phyloP scores from a whole-genome alignment of 2,797 vertebrate species.

The Enteromius argenteus region DNA sequence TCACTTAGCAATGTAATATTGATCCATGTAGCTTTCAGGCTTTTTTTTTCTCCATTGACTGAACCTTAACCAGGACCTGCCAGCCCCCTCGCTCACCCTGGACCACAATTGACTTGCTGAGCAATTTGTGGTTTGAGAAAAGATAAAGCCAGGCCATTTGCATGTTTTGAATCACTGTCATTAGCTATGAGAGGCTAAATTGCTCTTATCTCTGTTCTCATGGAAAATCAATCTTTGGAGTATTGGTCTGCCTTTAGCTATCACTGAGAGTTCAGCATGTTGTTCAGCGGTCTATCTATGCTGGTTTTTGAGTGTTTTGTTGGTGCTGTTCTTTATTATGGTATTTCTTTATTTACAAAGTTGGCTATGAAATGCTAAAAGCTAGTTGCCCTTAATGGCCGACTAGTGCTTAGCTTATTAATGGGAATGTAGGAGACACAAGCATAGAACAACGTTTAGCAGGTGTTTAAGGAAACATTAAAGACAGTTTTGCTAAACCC shows the following conservation, averaged over 20 bases:
- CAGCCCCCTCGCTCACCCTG: not conserved
- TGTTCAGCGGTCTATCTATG: not conserved
- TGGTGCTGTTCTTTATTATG: not conserved
- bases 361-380: not conserved
- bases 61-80: conserved; percentile 1
- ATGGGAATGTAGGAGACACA: not conserved
- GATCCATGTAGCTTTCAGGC: not conserved
- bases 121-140: not conserved
- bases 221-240: conserved; percentile 17
- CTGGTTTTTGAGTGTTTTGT: not conserved
- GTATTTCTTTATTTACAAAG: not conserved
- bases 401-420: conserved; percentile 8
- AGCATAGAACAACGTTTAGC: not conserved
- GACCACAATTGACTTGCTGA: not conserved
- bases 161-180: conserved; percentile 25
- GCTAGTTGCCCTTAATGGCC: not conserved
- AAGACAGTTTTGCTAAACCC: not conserved
- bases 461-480: not conserved
- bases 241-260: not conserved
- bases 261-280: not conserved
- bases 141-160: conserved; percentile 21
- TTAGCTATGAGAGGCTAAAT: conserved; percentile 25
- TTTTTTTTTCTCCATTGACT: not conserved
- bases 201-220: conserved; percentile 10
- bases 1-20: not conserved